Percentiles rank a stretch among this genome's conserved stretches.
Evolutionary conservation across 2,888 invertebrate genomes (phyloP).

Genomic region (Dastarcus helophoroides): DNA sequence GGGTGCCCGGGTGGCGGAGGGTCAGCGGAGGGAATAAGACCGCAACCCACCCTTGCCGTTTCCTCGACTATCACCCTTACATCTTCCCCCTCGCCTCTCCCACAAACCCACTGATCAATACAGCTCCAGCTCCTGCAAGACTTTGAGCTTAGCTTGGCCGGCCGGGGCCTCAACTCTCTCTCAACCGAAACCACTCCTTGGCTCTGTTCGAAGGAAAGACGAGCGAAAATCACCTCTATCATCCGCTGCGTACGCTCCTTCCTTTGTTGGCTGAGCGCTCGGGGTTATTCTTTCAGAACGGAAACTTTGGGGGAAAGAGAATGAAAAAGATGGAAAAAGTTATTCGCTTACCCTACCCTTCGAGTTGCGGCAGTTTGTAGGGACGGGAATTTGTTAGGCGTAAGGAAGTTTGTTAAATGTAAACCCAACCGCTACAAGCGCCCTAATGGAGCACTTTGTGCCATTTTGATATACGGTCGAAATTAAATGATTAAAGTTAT

Average conservation of each 20-base stretch:
- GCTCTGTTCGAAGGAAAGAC: constrained; percentile 29
- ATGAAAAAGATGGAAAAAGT: constrained; percentile 16
- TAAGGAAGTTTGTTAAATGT: no score
- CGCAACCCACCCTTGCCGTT: constrained; percentile 38
- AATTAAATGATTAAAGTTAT: no score
- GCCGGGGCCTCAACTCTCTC: constrained; percentile 28
- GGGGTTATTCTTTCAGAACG: constrained; percentile 15
- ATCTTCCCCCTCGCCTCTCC: constrained; percentile 18
- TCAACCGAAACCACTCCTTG: constrained; percentile 37
- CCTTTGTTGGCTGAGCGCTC: constrained; percentile 23
- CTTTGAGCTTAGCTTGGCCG: constrained; percentile 40
- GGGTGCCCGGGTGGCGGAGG: constrained; percentile 31
- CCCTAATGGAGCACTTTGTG: no score
- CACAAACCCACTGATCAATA: constrained; percentile 36
- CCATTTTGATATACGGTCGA: no score
- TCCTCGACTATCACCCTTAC: constrained; percentile 36
- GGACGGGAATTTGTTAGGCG: no score
- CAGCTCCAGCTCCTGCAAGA: constrained; percentile 40
- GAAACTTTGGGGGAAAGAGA: constrained; percentile 12
- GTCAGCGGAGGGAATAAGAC: constrained; percentile 36
- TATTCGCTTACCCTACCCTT: no score
- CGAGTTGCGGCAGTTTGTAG: no score
- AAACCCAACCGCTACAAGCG: no score
- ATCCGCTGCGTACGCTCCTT: constrained; percentile 15
- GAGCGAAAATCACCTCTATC: constrained; percentile 27